These are phyloP conservation scores for Melieria crassipennis DNA, from an alignment of 2,888 invertebrate genomes.

Conservation along the genomic window DNA sequence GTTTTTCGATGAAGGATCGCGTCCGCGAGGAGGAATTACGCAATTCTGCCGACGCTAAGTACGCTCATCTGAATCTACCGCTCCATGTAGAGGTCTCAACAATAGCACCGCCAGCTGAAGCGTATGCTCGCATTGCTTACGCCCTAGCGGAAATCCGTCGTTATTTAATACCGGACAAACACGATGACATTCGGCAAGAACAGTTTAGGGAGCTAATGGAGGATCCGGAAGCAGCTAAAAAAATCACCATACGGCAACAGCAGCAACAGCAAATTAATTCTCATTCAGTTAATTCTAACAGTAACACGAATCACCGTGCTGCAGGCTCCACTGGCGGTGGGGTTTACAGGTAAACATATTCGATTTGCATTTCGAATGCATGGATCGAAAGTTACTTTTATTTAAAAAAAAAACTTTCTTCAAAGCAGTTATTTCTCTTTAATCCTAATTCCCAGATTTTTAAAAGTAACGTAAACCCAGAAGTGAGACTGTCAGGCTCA, in stretches of 20 bases:
- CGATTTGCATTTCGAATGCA: too few species aligned
- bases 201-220: slow-evolving; percentile 81
- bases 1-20: slow-evolving; percentile 93
- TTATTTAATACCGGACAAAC: slow-evolving; percentile 71
- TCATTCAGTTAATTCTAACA: slow-evolving; percentile 38
- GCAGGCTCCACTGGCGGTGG: slow-evolving; percentile 39
- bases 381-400: too few species aligned
- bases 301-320: slow-evolving; percentile 27
- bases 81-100: slow-evolving; percentile 90
- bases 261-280: slow-evolving; percentile 50
- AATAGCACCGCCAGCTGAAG: slow-evolving; percentile 85
- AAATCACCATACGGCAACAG: slow-evolving; percentile 59
- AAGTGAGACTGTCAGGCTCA: too few species aligned
- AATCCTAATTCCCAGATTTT: too few species aligned
- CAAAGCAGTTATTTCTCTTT: too few species aligned
- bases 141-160: slow-evolving; percentile 83
- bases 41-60: slow-evolving; percentile 86
- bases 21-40: slow-evolving; percentile 83
- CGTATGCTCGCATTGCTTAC: slow-evolving; percentile 85
- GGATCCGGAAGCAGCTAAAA: slow-evolving; percentile 62
- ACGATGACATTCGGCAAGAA: slow-evolving; percentile 85
- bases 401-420: too few species aligned
- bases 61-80: slow-evolving; percentile 87
- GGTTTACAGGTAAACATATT: slow-evolving; percentile 46
- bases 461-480: too few species aligned